Evolutionary conservation across 2,113 vertebrate genomes (phyloP), one percentile per base, ranked within the genome.

Genomic region (Oreochromis niloticus): DNA sequence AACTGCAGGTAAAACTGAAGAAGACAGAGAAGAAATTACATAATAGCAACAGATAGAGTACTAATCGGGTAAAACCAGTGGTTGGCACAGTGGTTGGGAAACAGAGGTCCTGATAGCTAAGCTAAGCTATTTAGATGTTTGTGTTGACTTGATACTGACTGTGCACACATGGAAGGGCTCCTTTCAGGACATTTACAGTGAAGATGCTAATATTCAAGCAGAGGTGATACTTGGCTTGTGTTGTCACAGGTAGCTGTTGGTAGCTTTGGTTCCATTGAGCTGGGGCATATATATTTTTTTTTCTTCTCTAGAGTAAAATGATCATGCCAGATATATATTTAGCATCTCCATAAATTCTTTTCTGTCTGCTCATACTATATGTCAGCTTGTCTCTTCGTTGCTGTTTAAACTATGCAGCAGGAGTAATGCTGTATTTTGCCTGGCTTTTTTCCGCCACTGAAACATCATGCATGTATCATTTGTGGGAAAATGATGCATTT

Each of bases 401-500:
- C 52, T 11, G 14, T 57, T 87, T 83, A 85, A 91, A 66, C 82
- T 50, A 82, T 79, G 88, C 81, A 90, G 54, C 79, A 24, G 54
- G 57, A 59, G 39, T 34, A 22, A 66, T 34, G 56, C 82, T 87
- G 79, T 50, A 59, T 87, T 91, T 85, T 66, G 50, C 36, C 41
- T 10, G 43, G 34, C 13, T 61, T 88, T 88, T 73, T 86, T 90
- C 56, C 17, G 19, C 87, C 16, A 17, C 84, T 87, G 90, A 89
- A 88, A 80, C 88, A 93, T 92, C 85, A 88, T 90, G 82, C 63
- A 57, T 90, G 93, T 95, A 92, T 90, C 94, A 91, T 95, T 95
- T 95, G 89, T 78, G 81, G 80, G 87, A 92, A 95, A 96, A 96
- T 91, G 83, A 94, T 94, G 92, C 95, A 95, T 95, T 94, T 94